Conservation (phyloP, 1,140 invertebrate species). For the Caenorhabditis brenneri region DNA sequence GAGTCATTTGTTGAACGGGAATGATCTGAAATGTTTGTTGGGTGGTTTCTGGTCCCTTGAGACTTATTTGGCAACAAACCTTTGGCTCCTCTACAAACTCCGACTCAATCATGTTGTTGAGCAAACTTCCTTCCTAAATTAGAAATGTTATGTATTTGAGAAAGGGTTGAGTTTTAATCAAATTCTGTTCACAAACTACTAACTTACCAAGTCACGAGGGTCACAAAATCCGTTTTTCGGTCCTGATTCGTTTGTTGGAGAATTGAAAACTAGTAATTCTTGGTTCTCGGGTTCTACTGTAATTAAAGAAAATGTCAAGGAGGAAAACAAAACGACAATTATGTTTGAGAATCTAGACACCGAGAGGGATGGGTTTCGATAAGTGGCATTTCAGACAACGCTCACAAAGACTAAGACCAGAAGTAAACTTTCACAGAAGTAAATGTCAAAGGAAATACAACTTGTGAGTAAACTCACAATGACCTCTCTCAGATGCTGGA, state of each 20-base stretch:
- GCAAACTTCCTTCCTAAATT: conserved; percentile 15
- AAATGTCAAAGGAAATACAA: background rate
- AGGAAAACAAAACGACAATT: background rate
- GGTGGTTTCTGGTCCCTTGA: background rate
- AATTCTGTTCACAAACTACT: background rate
- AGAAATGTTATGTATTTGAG: background rate
- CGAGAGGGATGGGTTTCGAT: no score
- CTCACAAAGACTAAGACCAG: background rate
- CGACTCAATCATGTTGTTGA: conserved; percentile 25
- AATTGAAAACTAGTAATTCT: conserved; percentile 30
- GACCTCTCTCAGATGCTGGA: background rate
- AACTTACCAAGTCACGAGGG: conserved; percentile 6
- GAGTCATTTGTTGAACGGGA: conserved; percentile 36
- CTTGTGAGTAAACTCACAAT: background rate
- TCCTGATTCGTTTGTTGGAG: background rate
- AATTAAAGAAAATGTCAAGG: background rate
- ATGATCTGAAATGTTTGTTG: background rate
- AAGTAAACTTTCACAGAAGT: background rate
- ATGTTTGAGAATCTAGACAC: no score
- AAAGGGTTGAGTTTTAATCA: no score
- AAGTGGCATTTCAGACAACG: no score
- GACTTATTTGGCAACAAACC: background rate
- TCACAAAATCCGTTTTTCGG: conserved; percentile 27
- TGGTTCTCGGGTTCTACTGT: background rate
- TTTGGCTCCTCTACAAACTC: conserved; percentile 12